Percentiles rank a stretch among this genome's conserved stretches.
Evolutionary conservation across 2,888 invertebrate species (phyloP).

Genomic region (Patella ulyssiponensis): DNA sequence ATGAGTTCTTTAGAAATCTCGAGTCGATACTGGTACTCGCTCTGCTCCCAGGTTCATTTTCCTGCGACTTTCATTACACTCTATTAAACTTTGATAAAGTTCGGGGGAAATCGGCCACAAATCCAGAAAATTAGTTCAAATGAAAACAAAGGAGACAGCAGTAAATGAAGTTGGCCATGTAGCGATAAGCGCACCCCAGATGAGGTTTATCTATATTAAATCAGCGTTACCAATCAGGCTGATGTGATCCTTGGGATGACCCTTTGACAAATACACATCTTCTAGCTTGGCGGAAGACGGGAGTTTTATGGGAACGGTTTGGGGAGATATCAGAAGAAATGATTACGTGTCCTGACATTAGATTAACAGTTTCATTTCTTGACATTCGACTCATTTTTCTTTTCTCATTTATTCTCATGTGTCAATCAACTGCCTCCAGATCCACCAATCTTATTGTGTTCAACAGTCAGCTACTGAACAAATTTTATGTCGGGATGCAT

Average conservation of each 20-base stretch:
- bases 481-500: too few species aligned
- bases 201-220: slow-evolving; percentile 33
- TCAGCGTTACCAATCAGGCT: slow-evolving; percentile 20
- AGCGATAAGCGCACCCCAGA: slow-evolving; percentile 19
- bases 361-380: slow-evolving; percentile 22
- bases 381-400: too few species aligned
- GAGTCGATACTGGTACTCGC: neutral
- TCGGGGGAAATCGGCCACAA: slow-evolving; percentile 25
- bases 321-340: neutral
- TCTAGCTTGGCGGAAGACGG: neutral
- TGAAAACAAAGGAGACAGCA: slow-evolving; percentile 23
- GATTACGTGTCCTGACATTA: slow-evolving; percentile 21
- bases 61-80: slow-evolving; percentile 19
- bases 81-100: slow-evolving; percentile 26
- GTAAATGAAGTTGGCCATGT: slow-evolving; percentile 17
- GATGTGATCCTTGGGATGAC: neutral
- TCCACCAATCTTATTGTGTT: too few species aligned
- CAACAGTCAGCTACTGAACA: too few species aligned
- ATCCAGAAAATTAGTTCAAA: slow-evolving; percentile 23
- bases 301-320: neutral
- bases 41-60: neutral
- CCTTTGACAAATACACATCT: neutral
- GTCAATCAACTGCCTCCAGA: too few species aligned
- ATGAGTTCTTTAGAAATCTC: neutral
- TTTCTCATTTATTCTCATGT: too few species aligned